Evolutionary conservation across 2,888 invertebrate species (phyloP), one percentile per base, ranked within the genome.

Genomic region (Marasmarcha lunaedactyla): DNA sequence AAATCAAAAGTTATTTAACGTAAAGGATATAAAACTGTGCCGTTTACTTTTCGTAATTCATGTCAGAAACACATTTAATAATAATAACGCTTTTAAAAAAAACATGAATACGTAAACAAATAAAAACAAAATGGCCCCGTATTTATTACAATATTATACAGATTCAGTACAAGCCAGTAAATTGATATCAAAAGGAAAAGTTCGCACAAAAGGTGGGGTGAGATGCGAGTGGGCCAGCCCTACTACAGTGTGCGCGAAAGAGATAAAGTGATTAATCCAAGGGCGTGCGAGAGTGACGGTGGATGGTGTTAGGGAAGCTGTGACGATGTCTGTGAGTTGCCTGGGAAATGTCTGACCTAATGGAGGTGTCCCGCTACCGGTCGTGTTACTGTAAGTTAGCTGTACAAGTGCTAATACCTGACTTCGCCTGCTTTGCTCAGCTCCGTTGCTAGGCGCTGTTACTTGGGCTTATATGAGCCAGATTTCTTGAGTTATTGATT

Each of bases 281-380:
- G 20, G 20, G 20, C 4, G 20, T 63, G 64, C 7, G 40, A 42
- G 42, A 49, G 49, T 35, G 49, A 41, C 41, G 45, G 48, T 3
- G 33, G 54, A 52, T 54, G 56, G 60, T 57, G 59, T 56, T 4
- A 34, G 59, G 59, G 61, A 59, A 57, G 57, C 48, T 46, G 44
- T 48, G 51, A 11, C n/a, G 51, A 57, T 54, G 59, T 52, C 50
- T 50, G 51, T 55, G 60, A 79, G 81, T 81, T 79, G 81, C 78
- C 79, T 66, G 74, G 81, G 78, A 73, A 79, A 79, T 64, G 55
- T 74, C 70, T 53, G 46, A 54, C 70, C 69, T 62, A 50, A 84
- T 84, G 84, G 84, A 84, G 73, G 81, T 84, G 79, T 79, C 83
- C 48, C 72, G 83, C 35, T 81, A 76, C 69, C 76, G 84, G 45